Base-by-base conservation (phyloP, 2,113 vertebrate genomes). In the Leptobrachium ailaonicum region DNA sequence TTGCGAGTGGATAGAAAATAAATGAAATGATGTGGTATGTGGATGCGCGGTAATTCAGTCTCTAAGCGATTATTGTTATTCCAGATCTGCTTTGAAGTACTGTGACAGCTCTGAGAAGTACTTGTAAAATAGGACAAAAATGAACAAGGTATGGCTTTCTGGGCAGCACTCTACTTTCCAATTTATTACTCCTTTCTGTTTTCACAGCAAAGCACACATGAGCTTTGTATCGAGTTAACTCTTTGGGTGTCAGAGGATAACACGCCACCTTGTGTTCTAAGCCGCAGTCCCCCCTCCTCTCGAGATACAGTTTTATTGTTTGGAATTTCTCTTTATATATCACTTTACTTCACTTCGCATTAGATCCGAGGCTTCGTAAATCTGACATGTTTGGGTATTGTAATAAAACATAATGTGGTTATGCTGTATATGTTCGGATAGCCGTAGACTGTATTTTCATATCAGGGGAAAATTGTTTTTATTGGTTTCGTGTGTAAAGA, bases 81-180 rank as follows among this genome's bases (percentile, higher is more conserved):
- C 71, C 77, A 66, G 60, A 10, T 43, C 10, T 13, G 14, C 72
- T 79, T 66, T 56, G 11, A 13, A 2, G 56, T 60, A 11, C 77
- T 73, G 62, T 66, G 45, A 66, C 10, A 54, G 70, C 62, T 66
- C 47, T 20, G 66, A 79, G 44, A 32, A 53, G 13, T 43, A 64
- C 68, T 70, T 71, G 67, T 47, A 71, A 71, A 64, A 79, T 64
- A 72, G 43, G 70, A 66, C 32, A 42, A 73, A 73, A 73, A 73
- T 73, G 8, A 67, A 44, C 13, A 14, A 14, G 77, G 43, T 53
- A 64, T 53, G 3, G 69, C 69, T 63, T 43, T 8, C 62, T 66
- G 70, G 44, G 20, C 77, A 41, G 20, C 77, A 41, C 45, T 79
- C 73, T 73, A 79, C 13, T 73, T 64, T 43, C 9, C 62, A 44